Evolutionary conservation across 2,113 vertebrate species (phyloP).

Genomic region (Amphiprion ocellaris): DNA sequence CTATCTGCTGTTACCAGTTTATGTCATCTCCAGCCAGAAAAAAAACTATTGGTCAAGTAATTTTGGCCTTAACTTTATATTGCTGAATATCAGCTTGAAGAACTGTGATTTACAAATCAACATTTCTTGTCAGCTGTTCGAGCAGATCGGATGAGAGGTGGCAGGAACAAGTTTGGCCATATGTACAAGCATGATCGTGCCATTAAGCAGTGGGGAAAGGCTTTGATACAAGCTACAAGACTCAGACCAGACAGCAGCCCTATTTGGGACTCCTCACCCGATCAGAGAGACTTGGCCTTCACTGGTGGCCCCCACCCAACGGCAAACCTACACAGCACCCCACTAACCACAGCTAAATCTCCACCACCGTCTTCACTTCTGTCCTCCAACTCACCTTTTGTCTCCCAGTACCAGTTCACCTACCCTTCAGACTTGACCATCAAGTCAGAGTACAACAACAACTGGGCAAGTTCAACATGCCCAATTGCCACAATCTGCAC

Average conservation of each 20-base stretch:
- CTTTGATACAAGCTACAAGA: constrained; percentile 86
- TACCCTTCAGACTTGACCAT: constrained; percentile 84
- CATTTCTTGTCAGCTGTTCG: constrained; percentile 87
- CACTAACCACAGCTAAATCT: constrained; percentile 76
- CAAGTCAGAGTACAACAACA: constrained; percentile 88
- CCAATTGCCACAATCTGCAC: constrained; percentile 59
- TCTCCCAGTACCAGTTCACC: constrained; percentile 80
- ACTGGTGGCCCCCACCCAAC: constrained; percentile 73
- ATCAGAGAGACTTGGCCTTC: constrained; percentile 84
- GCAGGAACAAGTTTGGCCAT: constrained; percentile 95
- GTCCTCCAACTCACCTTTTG: constrained; percentile 1
- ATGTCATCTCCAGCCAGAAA: no score
- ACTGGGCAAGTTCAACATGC: constrained; percentile 51
- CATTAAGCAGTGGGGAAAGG: constrained; percentile 95
- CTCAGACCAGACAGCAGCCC: constrained; percentile 30
- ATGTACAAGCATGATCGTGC: constrained; percentile 96
- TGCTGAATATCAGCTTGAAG: not conserved
- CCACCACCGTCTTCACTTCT: constrained; percentile 13
- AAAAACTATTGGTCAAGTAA: no score
- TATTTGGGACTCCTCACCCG: constrained; percentile 72
- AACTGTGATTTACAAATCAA: not conserved
- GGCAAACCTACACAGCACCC: constrained; percentile 77
- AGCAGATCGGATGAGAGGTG: constrained; percentile 93
- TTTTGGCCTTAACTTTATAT: no score
- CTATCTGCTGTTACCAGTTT: no score